Evolutionary conservation across 2,888 invertebrate genomes (phyloP).

Genomic region (Phlogophora meticulosa): DNA sequence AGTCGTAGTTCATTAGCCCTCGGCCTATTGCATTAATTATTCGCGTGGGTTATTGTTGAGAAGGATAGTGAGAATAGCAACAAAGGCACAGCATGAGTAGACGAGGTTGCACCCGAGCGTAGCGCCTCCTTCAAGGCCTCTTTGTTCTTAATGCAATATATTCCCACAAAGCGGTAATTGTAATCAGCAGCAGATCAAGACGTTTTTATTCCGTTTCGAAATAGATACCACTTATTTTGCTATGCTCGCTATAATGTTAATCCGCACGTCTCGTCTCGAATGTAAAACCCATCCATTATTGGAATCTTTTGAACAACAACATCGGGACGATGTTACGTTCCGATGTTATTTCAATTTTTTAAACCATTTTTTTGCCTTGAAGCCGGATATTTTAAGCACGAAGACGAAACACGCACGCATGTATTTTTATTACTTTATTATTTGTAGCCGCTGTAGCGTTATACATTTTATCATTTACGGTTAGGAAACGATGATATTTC

Average conservation of each 20-base stretch:
- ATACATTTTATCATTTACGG: slow-evolving; percentile 39
- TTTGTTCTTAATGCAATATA: slow-evolving; percentile 84
- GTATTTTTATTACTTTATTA: slow-evolving; percentile 50
- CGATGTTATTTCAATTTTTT: slow-evolving; percentile 28
- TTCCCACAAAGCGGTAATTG: slow-evolving; percentile 86
- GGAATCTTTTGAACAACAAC: slow-evolving; percentile 36
- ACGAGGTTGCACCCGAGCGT: slow-evolving; percentile 75
- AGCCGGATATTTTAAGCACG: slow-evolving; percentile 34
- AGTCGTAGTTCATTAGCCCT: slow-evolving; percentile 62
- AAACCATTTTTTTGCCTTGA: slow-evolving; percentile 34
- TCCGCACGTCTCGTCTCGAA: slow-evolving; percentile 12
- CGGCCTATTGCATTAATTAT: slow-evolving; percentile 64
- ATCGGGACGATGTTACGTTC: slow-evolving; percentile 26
- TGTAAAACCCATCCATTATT: slow-evolving; percentile 34
- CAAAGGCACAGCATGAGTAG: slow-evolving; percentile 69
- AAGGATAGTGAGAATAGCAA: slow-evolving; percentile 68
- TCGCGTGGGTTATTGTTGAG: slow-evolving; percentile 65
- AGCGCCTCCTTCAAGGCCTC: slow-evolving; percentile 82
- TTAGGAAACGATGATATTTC: slow-evolving; percentile 24
- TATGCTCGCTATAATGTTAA: slow-evolving; percentile 41
- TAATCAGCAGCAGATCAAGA: slow-evolving; percentile 82
- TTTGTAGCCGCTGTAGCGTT: slow-evolving; percentile 43
- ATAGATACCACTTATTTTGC: slow-evolving; percentile 65
- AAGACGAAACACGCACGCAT: slow-evolving; percentile 52
- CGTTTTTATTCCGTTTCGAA: slow-evolving; percentile 81